phyloP scores from a whole-genome alignment of 2,113 vertebrate species.

The Aspiorhynchus laticeps region DNA sequence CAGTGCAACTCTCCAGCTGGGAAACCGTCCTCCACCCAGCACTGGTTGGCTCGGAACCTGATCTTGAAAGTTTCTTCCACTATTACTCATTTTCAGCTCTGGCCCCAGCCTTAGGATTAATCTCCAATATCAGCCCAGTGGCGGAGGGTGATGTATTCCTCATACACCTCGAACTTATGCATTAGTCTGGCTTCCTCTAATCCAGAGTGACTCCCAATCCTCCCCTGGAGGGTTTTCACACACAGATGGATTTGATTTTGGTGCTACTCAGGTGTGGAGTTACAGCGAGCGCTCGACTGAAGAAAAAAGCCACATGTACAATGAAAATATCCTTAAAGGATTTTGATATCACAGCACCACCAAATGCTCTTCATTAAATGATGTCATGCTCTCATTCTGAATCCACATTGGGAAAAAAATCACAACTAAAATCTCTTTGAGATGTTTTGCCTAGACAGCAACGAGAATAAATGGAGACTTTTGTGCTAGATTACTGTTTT shows the following conservation, averaged over 20 bases:
- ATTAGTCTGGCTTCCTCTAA: slow-evolving; percentile 37
- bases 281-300: slow-evolving; percentile 9
- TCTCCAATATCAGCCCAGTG: slow-evolving; percentile 44
- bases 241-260: slow-evolving; percentile 54
- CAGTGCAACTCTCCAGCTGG: not conserved
- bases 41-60: slow-evolving; percentile 46
- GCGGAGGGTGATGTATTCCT: slow-evolving; percentile 33
- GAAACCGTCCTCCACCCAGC: slow-evolving; percentile 1
- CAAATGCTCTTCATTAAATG: slow-evolving; percentile 2
- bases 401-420: not conserved
- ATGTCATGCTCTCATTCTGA: slow-evolving; percentile 24
- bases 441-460: not conserved
- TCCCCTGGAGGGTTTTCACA: slow-evolving; percentile 36
- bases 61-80: slow-evolving; percentile 52
- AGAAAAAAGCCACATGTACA: slow-evolving; percentile 6
- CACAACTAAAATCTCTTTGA: not conserved
- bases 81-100: slow-evolving; percentile 26
- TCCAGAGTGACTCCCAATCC: slow-evolving; percentile 32
- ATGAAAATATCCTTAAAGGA: slow-evolving; percentile 4
- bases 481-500: not conserved
- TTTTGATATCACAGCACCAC: slow-evolving; percentile 4
- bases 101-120: slow-evolving; percentile 42
- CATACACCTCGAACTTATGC: slow-evolving; percentile 13
- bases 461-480: not conserved
- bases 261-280: slow-evolving; percentile 10